Conservation (phyloP, 2,797 vertebrate genomes). For the Cheirogaleus major region DNA sequence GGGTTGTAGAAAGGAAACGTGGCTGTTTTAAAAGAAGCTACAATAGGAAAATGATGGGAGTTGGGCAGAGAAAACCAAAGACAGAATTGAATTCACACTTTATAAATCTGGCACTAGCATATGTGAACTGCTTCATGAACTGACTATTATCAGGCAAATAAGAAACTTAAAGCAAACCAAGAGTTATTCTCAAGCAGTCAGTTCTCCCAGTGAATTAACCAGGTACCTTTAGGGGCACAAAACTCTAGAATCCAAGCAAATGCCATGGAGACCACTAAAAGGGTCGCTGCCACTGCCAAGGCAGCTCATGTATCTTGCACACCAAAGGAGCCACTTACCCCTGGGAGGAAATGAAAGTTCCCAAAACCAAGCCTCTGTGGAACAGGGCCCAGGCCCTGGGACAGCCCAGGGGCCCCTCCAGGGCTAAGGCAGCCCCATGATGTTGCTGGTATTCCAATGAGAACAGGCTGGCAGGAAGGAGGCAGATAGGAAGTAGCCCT, state of each 20-base stretch:
- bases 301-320: background rate
- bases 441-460: background rate
- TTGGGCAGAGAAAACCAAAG: background rate
- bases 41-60: background rate
- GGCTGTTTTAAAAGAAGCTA: constrained; percentile 43
- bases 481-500: background rate
- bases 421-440: too few relatives aligned
- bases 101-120: background rate
- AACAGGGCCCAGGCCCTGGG: background rate
- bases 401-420: background rate
- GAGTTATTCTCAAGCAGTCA: background rate
- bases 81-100: constrained; percentile 41
- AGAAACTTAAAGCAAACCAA: constrained; percentile 11
- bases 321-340: background rate
- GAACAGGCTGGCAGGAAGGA: background rate
- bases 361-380: background rate
- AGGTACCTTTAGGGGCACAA: background rate
- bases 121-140: background rate
- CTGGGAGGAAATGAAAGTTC: background rate
- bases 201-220: background rate
- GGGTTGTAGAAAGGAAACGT: constrained; percentile 16
- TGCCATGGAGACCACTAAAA: background rate
- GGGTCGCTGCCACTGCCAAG: background rate
- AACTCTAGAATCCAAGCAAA: background rate
- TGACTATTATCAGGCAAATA: background rate